Evolutionary conservation across 1,140 invertebrate genomes (phyloP).

Genomic region (Trichonephila inaurata): DNA sequence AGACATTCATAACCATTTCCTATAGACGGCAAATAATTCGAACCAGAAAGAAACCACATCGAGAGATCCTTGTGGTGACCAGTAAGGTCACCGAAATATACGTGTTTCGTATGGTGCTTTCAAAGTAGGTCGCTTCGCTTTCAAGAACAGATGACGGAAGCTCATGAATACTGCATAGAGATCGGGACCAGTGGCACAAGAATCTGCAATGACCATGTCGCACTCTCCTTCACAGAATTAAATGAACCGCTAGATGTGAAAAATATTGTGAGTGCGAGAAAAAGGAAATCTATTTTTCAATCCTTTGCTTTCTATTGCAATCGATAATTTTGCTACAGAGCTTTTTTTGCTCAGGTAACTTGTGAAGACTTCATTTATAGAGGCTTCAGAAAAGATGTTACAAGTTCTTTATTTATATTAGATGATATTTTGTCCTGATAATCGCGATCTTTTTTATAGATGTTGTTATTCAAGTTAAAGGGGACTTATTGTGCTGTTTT

Average conservation of each 20-base stretch:
- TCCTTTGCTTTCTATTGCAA: slow-evolving; percentile 38
- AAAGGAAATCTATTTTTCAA: slow-evolving; percentile 46
- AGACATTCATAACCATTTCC: slow-evolving; percentile 65
- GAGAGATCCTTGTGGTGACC: slow-evolving; percentile 30
- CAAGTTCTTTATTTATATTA: too few relatives aligned
- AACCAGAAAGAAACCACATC: slow-evolving; percentile 44
- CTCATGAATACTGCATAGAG: slow-evolving; percentile 70
- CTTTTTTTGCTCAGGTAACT: neutral
- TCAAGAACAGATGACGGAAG: slow-evolving; percentile 61
- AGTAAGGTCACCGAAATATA: slow-evolving; percentile 61
- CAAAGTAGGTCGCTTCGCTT: slow-evolving; percentile 55
- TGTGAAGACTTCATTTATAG: too few relatives aligned
- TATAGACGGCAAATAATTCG: slow-evolving; percentile 2
- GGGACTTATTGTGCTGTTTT: too few relatives aligned
- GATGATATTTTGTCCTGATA: too few relatives aligned
- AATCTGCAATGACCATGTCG: slow-evolving; percentile 55
- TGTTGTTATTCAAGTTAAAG: too few relatives aligned
- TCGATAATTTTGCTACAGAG: neutral
- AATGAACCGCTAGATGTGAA: slow-evolving; percentile 60
- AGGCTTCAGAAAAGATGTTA: too few relatives aligned
- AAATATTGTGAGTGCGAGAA: slow-evolving; percentile 49
- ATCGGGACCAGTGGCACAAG: slow-evolving; percentile 52
- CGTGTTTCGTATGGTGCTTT: slow-evolving; percentile 13
- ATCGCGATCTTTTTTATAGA: too few relatives aligned
- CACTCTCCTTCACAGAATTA: slow-evolving; percentile 48